phyloP scores from a whole-genome alignment of 1,140 invertebrate species.

The Hyposmocoma kahamanoa region DNA sequence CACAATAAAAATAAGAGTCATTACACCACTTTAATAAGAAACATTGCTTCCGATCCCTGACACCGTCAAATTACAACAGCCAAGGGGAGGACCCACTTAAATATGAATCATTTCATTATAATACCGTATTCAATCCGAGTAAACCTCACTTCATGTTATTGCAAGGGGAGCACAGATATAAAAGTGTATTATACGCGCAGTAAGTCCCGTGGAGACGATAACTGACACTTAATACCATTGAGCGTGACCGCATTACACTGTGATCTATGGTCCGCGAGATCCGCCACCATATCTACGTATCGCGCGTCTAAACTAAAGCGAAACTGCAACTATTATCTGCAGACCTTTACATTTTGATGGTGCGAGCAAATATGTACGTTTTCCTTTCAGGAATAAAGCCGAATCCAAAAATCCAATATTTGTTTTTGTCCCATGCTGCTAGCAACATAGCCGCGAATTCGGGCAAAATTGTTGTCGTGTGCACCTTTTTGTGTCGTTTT shows the following conservation, averaged over 20 bases:
- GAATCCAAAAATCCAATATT: not conserved
- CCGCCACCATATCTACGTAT: conserved; percentile 62
- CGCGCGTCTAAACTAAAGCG: conserved; percentile 34
- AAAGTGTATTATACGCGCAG: conserved; percentile 63
- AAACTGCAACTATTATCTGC: not conserved
- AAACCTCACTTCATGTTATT: conserved; percentile 71
- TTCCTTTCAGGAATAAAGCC: not conserved
- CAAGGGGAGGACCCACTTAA: conserved; percentile 68
- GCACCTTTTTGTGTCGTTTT: conserved; percentile 6
- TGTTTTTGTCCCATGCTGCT: not conserved
- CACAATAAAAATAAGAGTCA: conserved; percentile 53
- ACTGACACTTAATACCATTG: conserved; percentile 73
- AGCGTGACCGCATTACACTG: conserved; percentile 70
- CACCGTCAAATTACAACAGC: conserved; percentile 62
- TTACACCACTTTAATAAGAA: conserved; percentile 69
- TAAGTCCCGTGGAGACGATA: conserved; percentile 69
- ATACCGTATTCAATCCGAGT: conserved; percentile 71
- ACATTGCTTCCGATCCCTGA: conserved; percentile 61
- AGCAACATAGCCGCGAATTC: not conserved
- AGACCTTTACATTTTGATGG: not conserved
- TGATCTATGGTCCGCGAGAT: conserved; percentile 65
- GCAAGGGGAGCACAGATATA: conserved; percentile 62
- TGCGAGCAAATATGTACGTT: conserved; percentile 20
- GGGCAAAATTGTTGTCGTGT: not conserved
- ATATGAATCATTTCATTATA: conserved; percentile 75